A percentile compares a stretch with the other conserved stretches of the same genome.
These are phyloP conservation scores for Tokudaia tokunoshimensis DNA, from an alignment of 2,797 vertebrate species.

Conservation along the genomic window DNA sequence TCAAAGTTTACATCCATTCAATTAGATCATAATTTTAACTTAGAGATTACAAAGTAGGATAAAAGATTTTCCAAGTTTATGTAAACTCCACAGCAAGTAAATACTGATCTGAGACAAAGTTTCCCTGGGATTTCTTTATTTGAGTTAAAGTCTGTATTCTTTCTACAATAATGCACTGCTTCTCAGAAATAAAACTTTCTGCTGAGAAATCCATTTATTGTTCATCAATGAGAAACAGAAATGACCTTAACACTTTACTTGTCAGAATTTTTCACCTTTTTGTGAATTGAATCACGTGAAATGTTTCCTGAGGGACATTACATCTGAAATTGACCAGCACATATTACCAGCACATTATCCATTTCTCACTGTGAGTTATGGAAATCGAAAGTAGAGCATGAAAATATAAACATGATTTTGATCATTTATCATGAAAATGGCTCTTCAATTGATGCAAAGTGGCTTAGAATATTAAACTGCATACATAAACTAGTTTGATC, in stretches of 20 bases:
- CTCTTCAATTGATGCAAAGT: conserved; percentile 20
- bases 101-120: neutral
- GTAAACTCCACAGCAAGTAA: neutral
- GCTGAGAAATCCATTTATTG: neutral
- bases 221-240: conserved; percentile 28
- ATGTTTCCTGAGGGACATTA: conserved; percentile 10
- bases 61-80: neutral
- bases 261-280: conserved; percentile 5
- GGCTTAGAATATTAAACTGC: conserved; percentile 56
- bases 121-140: neutral
- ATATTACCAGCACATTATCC: neutral
- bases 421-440: conserved; percentile 61
- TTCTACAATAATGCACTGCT: neutral
- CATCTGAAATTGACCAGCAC: conserved; percentile 34
- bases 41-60: neutral
- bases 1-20: neutral
- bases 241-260: conserved; percentile 9
- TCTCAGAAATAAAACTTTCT: neutral
- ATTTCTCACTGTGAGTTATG: conserved; percentile 50
- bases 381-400: conserved; percentile 18
- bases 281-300: conserved; percentile 38
- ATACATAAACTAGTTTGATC: conserved; percentile 63
- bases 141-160: neutral
- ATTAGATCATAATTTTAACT: neutral
- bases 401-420: conserved; percentile 65